Percentiles rank a stretch among this genome's conserved stretches.
Evolutionary conservation across 2,888 invertebrate genomes (phyloP).

Genomic region (Ophion slaviceki): DNA sequence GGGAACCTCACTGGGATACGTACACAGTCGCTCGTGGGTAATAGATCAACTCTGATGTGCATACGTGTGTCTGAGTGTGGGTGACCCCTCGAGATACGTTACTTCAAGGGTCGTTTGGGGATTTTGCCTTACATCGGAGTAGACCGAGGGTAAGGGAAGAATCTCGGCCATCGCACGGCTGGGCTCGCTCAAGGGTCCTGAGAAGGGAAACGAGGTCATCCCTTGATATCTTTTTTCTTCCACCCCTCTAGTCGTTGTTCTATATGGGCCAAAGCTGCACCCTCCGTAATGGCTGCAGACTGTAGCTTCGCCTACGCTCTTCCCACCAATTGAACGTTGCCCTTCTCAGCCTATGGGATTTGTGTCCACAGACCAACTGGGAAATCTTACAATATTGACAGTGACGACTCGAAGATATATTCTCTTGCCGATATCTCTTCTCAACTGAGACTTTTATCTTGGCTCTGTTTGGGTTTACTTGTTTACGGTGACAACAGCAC

Average conservation of each 20-base stretch:
- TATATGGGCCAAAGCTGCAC: slow-evolving; percentile 12
- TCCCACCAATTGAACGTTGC: slow-evolving; percentile 14
- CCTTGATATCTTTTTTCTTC: slow-evolving; percentile 68
- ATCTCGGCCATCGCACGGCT: slow-evolving; percentile 48
- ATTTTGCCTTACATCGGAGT: slow-evolving; percentile 31
- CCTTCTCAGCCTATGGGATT: neutral
- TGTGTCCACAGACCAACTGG: slow-evolving; percentile 4
- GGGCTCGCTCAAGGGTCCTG: slow-evolving; percentile 75
- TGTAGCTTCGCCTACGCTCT: slow-evolving; percentile 26
- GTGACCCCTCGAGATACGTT: slow-evolving; percentile 56
- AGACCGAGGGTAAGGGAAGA: slow-evolving; percentile 43
- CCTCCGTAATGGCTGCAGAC: slow-evolving; percentile 23
- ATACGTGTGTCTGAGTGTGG: neutral
- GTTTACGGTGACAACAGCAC: neutral
- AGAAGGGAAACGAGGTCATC: slow-evolving; percentile 81
- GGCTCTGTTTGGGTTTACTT: neutral
- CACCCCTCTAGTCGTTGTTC: slow-evolving; percentile 22
- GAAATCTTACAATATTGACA: slow-evolving; percentile 13
- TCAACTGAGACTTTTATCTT: neutral
- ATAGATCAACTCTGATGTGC: slow-evolving; percentile 20
- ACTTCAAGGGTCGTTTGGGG: slow-evolving; percentile 38
- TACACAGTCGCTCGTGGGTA: slow-evolving; percentile 14
- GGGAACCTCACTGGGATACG: neutral
- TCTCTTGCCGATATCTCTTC: slow-evolving; percentile 3
- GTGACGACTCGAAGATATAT: neutral